Evolutionary conservation across 2,113 vertebrate genomes (phyloP).

Genomic region (Cariama cristata): DNA sequence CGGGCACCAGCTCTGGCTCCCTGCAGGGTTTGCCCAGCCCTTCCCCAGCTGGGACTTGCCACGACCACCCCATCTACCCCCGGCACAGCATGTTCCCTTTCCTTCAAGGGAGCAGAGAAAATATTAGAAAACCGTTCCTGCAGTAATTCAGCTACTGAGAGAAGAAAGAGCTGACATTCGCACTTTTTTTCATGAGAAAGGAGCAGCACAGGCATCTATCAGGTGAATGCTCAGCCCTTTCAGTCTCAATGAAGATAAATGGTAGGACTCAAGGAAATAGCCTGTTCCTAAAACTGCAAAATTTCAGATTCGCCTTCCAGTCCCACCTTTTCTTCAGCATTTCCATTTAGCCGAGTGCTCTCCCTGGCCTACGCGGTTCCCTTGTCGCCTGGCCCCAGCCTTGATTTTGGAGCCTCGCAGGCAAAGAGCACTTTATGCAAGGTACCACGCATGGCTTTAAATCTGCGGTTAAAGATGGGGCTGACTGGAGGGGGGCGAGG

Average conservation of each 20-base stretch:
- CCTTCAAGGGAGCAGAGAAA: not conserved
- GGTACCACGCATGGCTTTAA: accelerated
- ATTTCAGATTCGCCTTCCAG: not conserved
- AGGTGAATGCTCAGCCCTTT: not conserved
- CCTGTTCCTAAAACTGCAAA: not conserved
- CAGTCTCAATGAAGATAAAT: not conserved
- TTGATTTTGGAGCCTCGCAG: not conserved
- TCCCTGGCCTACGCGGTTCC: not conserved
- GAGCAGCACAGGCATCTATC: not conserved
- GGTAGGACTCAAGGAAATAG: not conserved
- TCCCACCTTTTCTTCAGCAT: not conserved
- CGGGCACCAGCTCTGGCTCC: not conserved
- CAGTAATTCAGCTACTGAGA: not conserved
- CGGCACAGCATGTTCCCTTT: not conserved
- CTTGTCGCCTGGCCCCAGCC: not conserved
- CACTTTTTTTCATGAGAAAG: not conserved
- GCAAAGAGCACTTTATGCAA: not conserved
- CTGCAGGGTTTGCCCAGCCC: not conserved
- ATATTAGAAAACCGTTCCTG: not conserved
- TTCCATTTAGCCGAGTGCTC: not conserved
- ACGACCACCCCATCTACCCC: not conserved
- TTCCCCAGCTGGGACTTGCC: not conserved
- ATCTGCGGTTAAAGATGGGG: not conserved
- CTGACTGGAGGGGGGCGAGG: not conserved
- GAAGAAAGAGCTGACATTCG: not conserved